Percentiles rank a stretch among this genome's conserved stretches.
Evolutionary conservation across 1,140 invertebrate genomes (phyloP).

Genomic region (Papilio dardanus): DNA sequence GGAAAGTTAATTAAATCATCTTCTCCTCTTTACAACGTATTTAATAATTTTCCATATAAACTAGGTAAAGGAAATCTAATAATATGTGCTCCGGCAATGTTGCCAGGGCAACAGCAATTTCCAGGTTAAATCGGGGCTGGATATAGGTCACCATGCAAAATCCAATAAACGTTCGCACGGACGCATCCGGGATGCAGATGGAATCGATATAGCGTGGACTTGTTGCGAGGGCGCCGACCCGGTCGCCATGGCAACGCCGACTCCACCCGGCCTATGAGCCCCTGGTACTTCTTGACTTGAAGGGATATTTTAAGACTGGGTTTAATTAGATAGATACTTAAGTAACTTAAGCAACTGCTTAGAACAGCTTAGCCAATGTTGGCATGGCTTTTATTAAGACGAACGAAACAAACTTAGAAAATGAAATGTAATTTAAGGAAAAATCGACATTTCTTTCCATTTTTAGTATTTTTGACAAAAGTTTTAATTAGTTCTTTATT

Average conservation of each 20-base stretch:
- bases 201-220: constrained; percentile 46
- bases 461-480: background rate
- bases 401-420: too few relatives aligned
- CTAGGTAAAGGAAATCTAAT: constrained; percentile 5
- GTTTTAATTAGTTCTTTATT: background rate
- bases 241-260: constrained; percentile 50
- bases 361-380: background rate
- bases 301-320: background rate
- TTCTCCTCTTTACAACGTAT: background rate
- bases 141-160: constrained; percentile 34
- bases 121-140: background rate
- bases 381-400: background rate
- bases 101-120: constrained; percentile 20
- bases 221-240: constrained; percentile 47
- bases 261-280: constrained; percentile 27
- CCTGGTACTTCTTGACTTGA: background rate
- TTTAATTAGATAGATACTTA: background rate
- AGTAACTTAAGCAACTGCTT: background rate
- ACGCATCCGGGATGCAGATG: constrained; percentile 41
- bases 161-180: constrained; percentile 20
- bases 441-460: background rate
- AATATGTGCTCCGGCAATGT: background rate
- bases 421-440: background rate
- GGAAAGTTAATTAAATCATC: background rate
- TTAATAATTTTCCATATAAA: constrained; percentile 5